Evolutionary conservation across 2,888 invertebrate species (phyloP), one percentile per base, ranked within the genome.

Genomic region (Clanis bilineata): DNA sequence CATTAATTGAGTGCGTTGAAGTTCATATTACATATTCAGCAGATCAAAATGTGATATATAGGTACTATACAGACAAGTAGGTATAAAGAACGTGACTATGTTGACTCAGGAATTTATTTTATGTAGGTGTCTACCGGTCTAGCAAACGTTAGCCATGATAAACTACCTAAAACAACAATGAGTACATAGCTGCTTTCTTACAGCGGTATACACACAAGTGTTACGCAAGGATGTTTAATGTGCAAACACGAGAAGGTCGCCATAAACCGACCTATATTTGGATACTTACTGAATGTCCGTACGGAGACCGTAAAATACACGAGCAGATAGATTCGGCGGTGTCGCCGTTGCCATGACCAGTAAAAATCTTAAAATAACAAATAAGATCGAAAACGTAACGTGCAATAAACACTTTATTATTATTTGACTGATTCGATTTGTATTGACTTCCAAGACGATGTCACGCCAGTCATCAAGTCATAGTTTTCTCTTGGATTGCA

Each of bases 231-330:
- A 32, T 47, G 22, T 21, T 39, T n/a, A 25, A 18, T 21, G 28
- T 2, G 28, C 28, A 51, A 51, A 39, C 25, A 41, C 41, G 9
- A 25, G 22, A 56, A 28, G 39, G 51, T 43, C 32, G 43, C 28
- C 18, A 18, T 51, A 18, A 15, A 51, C 15, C 18, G n/a, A 38
- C 32, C 36, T 45, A 18, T 45, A 45, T 60, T 47, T 28, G 21
- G 28, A 25, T 65, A 85, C 90, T 90, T 77, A 93, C 93, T 88
- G 81, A 69, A 93, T 93, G 64, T 94, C 93, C 15, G 95, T 95
- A 59, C 93, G 92, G 22, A 96, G 83, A 3, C 96, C 96, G 68
- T 94, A 94, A 72, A 95, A 93, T 68, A 94, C 85, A 59, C 93
- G 88, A 0, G 95, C 94, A 64, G 94, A 92, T 63, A 95, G 83